Evolutionary conservation across 2,888 invertebrate species (phyloP), one percentile per base, ranked within the genome.

Genomic region (Tachina fera): DNA sequence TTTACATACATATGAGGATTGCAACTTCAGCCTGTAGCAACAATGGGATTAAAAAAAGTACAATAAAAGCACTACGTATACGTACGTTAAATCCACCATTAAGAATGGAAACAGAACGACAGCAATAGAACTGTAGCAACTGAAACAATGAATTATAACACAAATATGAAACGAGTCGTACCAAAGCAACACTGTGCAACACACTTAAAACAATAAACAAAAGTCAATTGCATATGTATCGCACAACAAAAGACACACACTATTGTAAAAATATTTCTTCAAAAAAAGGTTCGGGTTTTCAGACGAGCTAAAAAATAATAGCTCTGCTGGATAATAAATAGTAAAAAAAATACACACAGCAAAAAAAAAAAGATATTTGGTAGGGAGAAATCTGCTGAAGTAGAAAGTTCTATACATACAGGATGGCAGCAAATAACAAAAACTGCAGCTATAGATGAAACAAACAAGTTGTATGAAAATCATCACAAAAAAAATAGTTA

Each of bases 191-290:
- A 31, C 53, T 41, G 19, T 14, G 22, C 11, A 65, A 14, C 56
- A 78, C 63, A 22, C 53, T 22, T 72, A 82, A 58, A 75, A 83
- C 53, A 79, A 86, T 77, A 75, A 72, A 75, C 74, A 67, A 83
- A 84, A 86, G 81, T 83, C 87, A 87, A 88, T 87, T 87, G 85
- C 86, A 86, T 87, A 81, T 78, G 63, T 58, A 70, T 61, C 61
- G 68, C 63, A 74, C 70, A 83, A 83, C 83, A 84, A 84, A 85
- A 76, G 70, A 80, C 74, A 83, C 31, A 60, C 60, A 43, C 13
- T 49, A 9, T 9, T 31, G n/a, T 3, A 70, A 41, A 67, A 60
- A 60, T 60, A 68, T 5, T 45, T 63, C n/a, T n/a, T n/a, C n/a
- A 6, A 53, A 65, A 45, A 56, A 41, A 61, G 43, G 63, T 53